These are phyloP conservation scores for Oryzias woworae DNA, from an alignment of 2,113 vertebrate genomes.

Conservation along the genomic window DNA sequence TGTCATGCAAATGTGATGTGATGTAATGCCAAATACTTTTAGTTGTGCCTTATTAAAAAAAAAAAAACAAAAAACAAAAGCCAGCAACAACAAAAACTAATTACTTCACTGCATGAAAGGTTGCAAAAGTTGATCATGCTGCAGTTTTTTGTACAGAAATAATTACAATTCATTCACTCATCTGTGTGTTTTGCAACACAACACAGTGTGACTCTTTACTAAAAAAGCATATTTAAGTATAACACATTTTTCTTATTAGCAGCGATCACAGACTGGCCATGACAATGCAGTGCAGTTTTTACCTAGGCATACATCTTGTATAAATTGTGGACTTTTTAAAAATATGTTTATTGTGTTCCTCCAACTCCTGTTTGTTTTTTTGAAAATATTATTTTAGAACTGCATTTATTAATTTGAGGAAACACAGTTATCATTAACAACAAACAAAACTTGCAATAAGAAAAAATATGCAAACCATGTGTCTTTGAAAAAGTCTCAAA, in stretches of 20 bases:
- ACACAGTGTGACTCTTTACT: not conserved
- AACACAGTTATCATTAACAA: no score
- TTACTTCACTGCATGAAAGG: no score
- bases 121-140: no score
- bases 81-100: no score
- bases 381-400: not conserved
- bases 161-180: not conserved
- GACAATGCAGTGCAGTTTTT: not conserved
- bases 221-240: not conserved
- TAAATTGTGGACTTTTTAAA: not conserved
- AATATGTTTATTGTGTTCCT: not conserved
- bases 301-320: not conserved
- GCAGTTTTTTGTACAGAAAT: not conserved
- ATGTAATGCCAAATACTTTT: no score
- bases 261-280: not conserved
- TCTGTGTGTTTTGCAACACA: not conserved
- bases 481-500: not conserved
- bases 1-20: no score
- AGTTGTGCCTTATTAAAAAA: no score
- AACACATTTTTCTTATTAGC: conserved; percentile 9
- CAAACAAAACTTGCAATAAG: no score
- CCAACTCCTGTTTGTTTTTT: not conserved
- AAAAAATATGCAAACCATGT: no score
- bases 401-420: no score
- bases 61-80: no score